Base-by-base conservation (phyloP, 2,888 invertebrate genomes). In the Chrysomela aeneicollis region DNA sequence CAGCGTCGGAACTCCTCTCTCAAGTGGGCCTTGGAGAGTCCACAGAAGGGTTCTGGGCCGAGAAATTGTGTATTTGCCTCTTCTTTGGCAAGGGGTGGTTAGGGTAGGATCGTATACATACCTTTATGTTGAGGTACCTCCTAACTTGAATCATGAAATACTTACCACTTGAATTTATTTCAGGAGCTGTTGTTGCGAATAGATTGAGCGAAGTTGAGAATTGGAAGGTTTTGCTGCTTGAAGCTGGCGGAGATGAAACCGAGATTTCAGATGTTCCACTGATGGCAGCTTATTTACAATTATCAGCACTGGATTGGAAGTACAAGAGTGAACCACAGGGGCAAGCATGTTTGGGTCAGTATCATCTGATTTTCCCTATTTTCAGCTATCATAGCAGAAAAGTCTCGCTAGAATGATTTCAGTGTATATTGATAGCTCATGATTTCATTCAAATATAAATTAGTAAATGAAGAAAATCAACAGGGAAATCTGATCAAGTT, bases 261-360 rank as follows among this genome's bases (percentile, higher is more conserved):
- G 95, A 95, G 82, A 90, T 95, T 76, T 93, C 94, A 0, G 95
- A 95, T 77, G 94, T 95, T 1, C 95, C 95, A 0, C 84, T 94
- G 2, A 86, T 95, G 78, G 95, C 95, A 0, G 94, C 92, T 0
- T 95, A 94, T 77, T 83, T 95, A 59, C 95, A 95, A 81, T 85
- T 94, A 9, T 94, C 93, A 68, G 90, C 93, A 78, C 84, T 95
- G 58, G 96, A 96, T 80, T 96, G 95, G 96, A 90, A 93, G 78
- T 96, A 95, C 81, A 95, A 95, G 82, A 94, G 94, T 1, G 95
- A 96, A 79, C 94, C 95, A 0, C 91, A 93, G 75, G 90, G 90
- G 47, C 90, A 88, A 4, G 87, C 90, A 15, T 95, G 95, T 79
- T 85, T 94, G 77, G 94, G 94, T 93, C 84, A 53, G 19, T 54